Evolutionary conservation across 2,797 vertebrate species (phyloP).

Genomic region (Eulemur coronatus): DNA sequence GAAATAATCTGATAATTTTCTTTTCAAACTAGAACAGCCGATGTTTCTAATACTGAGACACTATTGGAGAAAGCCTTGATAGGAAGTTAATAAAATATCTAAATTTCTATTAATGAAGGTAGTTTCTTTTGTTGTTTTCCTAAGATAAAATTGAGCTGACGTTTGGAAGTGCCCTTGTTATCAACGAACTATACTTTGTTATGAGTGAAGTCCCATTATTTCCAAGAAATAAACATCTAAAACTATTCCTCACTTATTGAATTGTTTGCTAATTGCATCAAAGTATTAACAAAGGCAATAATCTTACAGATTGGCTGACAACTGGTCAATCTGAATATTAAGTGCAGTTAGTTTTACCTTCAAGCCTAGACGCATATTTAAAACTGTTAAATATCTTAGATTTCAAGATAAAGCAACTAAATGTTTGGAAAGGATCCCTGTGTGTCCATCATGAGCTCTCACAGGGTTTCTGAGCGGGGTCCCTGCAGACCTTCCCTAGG

Average conservation of each 20-base stretch:
- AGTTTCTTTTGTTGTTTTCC: not conserved
- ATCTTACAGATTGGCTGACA: not conserved
- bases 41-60: constrained; percentile 50
- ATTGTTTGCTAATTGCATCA: not conserved
- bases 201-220: not conserved
- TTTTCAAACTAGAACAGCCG: constrained; percentile 41
- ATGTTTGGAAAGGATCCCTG: not conserved
- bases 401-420: not conserved
- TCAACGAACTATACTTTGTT: not conserved
- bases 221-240: not conserved
- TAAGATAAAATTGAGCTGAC: not conserved
- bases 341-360: not conserved
- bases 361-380: not conserved
- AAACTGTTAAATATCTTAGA: not conserved
- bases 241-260: not conserved
- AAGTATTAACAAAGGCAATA: not conserved
- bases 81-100: not conserved
- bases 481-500: not conserved
- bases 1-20: constrained; percentile 32
- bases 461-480: not conserved
- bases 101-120: not conserved
- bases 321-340: not conserved
- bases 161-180: not conserved
- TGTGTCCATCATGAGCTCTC: not conserved
- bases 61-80: not conserved